Evolutionary conservation across 2,888 invertebrate species (phyloP), one percentile per base, ranked within the genome.

Genomic region (Mantis religiosa): DNA sequence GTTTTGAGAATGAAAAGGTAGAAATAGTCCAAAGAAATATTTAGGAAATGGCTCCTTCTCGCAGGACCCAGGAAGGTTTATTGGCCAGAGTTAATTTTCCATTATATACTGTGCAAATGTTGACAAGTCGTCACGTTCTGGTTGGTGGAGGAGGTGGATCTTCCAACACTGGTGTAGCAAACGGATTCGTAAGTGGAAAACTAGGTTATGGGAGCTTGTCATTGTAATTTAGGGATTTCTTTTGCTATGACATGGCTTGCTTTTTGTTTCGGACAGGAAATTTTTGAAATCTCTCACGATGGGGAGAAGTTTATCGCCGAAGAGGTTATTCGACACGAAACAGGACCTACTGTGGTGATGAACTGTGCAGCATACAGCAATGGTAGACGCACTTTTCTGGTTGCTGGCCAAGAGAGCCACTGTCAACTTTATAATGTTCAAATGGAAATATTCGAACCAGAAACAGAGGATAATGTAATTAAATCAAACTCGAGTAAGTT

Each of bases 131-230:
- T 91, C 98, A 99, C 94, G 97, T 99, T 91, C 94, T 99, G 90
- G 98, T 99, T 86, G 99, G 98, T 90, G 99, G 99, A 88, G 99
- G 99, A 88, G 99, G 99, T 90, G 99, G 99, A 89, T 97, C 98
- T 82, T 97, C 99, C 27, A 99, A 98, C 93, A 99, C 99, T 85
- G 99, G 99, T 88, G 98, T 99, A 89, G 97, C 97, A 82, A 99
- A 99, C 95, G 98, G 98, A 93, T 98, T 99, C 94, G 99, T 98
- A 94, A 96, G 97, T 96, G 25, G 82, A 88, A 28, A 47, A 28
- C 28, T 27, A 30, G 20, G 41, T 41, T 41, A 88, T 84, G 27
- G 27, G 6, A 28, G 14, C 14, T 27, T 12, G 47, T 88, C 20
- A 30, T 6, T 27, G 8, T 27, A 2, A 14, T 54, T 71, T 85